phyloP scores from a whole-genome alignment of 2,888 invertebrate species.

The Stenoptilia bipunctidactyla region DNA sequence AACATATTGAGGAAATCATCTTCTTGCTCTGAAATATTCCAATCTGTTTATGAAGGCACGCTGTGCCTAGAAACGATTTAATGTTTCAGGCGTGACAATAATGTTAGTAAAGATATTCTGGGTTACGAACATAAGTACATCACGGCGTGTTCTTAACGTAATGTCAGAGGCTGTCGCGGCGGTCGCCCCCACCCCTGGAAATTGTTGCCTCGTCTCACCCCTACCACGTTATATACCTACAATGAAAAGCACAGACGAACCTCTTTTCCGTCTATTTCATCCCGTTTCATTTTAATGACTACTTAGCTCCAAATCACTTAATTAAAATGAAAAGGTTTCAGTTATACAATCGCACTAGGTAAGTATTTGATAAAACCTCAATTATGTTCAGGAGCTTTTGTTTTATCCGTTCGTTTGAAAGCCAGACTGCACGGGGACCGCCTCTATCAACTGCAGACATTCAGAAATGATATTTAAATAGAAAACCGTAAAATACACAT shows the following conservation, averaged over 20 bases:
- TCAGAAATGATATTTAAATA: not conserved
- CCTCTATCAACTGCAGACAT: not conserved
- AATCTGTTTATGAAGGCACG: too few species aligned
- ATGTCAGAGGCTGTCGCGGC: conserved; percentile 30
- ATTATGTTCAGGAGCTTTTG: not conserved
- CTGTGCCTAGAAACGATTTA: not conserved
- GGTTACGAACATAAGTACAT: conserved; percentile 1
- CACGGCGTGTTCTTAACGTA: conserved; percentile 23
- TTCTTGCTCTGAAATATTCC: too few species aligned
- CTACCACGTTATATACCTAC: not conserved
- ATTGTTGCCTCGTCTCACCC: conserved; percentile 28
- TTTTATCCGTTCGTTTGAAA: not conserved
- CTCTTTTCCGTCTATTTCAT: not conserved
- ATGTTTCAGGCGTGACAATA: not conserved
- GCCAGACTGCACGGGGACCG: not conserved
- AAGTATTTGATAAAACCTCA: not conserved
- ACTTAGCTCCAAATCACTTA: not conserved
- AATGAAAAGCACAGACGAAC: conserved; percentile 24
- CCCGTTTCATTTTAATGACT: not conserved
- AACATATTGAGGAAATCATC: too few species aligned
- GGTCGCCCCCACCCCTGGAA: conserved; percentile 38
- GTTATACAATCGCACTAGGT: not conserved
- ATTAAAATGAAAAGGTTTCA: not conserved
- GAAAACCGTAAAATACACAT: not conserved
- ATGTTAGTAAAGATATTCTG: not conserved